Evolutionary conservation across 2,113 vertebrate genomes (phyloP), one percentile per base, ranked within the genome.

Genomic region (Leptobrachium leishanense): DNA sequence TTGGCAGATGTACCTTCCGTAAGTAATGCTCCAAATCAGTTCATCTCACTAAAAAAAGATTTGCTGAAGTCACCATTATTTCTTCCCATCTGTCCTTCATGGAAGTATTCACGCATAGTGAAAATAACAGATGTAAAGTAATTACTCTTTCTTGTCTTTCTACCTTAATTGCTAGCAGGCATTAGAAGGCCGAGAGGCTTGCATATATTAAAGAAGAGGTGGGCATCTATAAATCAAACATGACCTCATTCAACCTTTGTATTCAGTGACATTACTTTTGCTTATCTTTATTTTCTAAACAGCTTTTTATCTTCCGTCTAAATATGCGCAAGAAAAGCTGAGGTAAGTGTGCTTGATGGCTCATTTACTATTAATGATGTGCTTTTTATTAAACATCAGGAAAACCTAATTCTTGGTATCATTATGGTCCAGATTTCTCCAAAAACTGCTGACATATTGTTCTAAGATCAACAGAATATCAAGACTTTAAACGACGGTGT

Each of bases 61-160:
- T 69, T 42, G 42, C 41, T 44, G 39, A 76, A 67, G 50, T 68
- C 39, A 50, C 64, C 74, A 20, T 66, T 54, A 54, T 67, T 76
- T 43, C 40, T 9, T 46, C n/a, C 46, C 44, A 66, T 50, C 44
- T 12, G 67, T 59, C 65, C 53, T 65, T 77, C 66, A 68, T 68
- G 13, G 59, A 20, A 77, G 54, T 68, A 20, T 31, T 54, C 66
- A 43, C 72, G 20, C 20, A 31, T 9, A n/a, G 1, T 63, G 76
- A 46, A 64, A 77, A 77, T 77, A 71, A 68, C 55, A 71, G 68
- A 78, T 78, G 68, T 70, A 64, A 63, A 78, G 68, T 68, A 72
- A 78, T 78, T 71, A 78, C 53, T 53, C 62, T 6, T 46, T 5
- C 57, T 77, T 70, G 76, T 77, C 55, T 71, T 71, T 53, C 31